These are phyloP conservation scores for Heliothis subflexa DNA, from an alignment of 1,140 invertebrate species.

Conservation along the genomic window DNA sequence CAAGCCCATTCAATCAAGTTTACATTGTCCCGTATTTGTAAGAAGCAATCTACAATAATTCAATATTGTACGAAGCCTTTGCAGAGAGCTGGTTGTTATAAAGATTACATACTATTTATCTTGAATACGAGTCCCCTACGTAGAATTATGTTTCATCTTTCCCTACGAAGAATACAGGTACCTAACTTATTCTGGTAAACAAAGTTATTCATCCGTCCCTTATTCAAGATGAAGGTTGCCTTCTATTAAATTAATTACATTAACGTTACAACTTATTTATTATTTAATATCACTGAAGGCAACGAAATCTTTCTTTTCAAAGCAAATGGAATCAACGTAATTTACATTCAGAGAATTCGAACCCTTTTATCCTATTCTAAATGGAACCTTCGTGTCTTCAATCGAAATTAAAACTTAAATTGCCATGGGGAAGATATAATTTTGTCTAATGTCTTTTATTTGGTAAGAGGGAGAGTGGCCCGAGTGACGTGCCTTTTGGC, in stretches of 20 bases:
- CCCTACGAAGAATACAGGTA: no score
- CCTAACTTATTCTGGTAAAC: not conserved
- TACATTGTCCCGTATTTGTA: constrained; percentile 17
- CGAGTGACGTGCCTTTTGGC: constrained; percentile 44
- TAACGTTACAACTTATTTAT: constrained; percentile 5
- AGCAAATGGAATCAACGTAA: constrained; percentile 53
- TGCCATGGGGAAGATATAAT: constrained; percentile 46
- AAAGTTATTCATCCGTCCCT: not conserved
- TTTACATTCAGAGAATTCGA: constrained; percentile 51
- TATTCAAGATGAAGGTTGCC: not conserved
- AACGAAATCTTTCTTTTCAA: constrained; percentile 48
- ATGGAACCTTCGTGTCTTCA: constrained; percentile 33
- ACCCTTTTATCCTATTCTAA: constrained; percentile 49
- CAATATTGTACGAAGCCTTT: not conserved
- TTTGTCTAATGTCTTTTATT: constrained; percentile 51
- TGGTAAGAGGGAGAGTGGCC: constrained; percentile 42
- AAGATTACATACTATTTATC: constrained; percentile 22
- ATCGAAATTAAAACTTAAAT: constrained; percentile 55
- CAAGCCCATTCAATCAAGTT: constrained; percentile 14
- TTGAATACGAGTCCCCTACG: not conserved
- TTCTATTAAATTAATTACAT: not conserved
- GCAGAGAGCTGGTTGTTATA: constrained; percentile 2
- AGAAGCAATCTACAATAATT: constrained; percentile 23
- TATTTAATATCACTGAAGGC: constrained; percentile 7
- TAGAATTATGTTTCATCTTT: constrained; percentile 27